Percentiles rank a stretch among this genome's conserved stretches.
Conservation (phyloP, 2,888 invertebrate species). For the Fabriciana adippe region DNA sequence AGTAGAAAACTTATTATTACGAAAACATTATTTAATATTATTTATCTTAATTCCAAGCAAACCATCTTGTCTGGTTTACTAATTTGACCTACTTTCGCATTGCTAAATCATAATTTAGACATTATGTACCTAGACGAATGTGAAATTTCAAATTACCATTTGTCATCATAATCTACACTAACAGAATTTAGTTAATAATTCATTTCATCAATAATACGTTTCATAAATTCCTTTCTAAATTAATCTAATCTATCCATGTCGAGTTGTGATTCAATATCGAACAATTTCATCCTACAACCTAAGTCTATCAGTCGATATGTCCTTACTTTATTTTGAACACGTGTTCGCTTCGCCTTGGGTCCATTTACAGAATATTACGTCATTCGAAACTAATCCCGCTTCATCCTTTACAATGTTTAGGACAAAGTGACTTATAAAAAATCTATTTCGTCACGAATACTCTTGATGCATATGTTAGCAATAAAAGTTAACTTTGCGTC, state of each 20-base stretch:
- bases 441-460: conserved; percentile 21
- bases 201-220: not conserved
- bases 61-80: conserved; percentile 17
- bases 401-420: conserved; percentile 40
- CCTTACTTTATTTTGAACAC: conserved; percentile 31
- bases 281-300: conserved; percentile 5
- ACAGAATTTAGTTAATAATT: not conserved
- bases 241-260: not conserved
- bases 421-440: conserved; percentile 25
- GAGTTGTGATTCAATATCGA: conserved; percentile 12
- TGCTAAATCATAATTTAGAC: conserved; percentile 6
- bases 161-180: conserved; percentile 1
- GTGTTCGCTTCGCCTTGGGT: conserved; percentile 32
- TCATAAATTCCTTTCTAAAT: not conserved
- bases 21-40: conserved; percentile 4
- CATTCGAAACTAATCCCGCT: conserved; percentile 43
- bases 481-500: not conserved
- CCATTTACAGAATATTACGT: conserved; percentile 44
- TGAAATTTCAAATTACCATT: not conserved
- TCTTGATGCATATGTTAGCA: conserved; percentile 3
- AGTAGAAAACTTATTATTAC: not conserved
- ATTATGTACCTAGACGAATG: not conserved
- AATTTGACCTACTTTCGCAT: conserved; percentile 13
- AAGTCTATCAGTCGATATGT: conserved; percentile 10
- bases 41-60: conserved; percentile 11